Percentiles rank a stretch among this genome's conserved stretches.
Conservation (phyloP, 2,797 vertebrate species). For the Sebastiscus tertius region DNA sequence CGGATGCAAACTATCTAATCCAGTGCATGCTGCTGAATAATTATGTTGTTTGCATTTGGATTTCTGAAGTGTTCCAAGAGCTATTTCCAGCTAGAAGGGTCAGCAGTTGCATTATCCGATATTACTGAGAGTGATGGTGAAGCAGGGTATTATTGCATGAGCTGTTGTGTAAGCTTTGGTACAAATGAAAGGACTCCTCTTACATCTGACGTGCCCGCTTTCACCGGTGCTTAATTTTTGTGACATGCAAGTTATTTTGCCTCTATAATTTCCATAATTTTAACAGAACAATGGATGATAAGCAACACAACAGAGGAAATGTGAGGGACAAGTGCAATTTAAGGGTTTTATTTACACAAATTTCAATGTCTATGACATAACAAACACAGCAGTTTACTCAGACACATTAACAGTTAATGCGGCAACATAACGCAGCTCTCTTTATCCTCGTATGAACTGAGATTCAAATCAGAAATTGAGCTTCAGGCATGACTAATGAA, state of each 20-base stretch:
- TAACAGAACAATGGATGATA: neutral
- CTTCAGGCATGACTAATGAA: neutral
- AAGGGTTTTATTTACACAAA: neutral
- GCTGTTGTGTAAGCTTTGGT: neutral
- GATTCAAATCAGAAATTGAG: neutral
- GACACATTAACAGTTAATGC: neutral
- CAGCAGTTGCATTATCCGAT: neutral
- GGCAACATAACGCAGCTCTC: neutral
- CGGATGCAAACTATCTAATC: neutral
- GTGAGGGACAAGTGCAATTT: neutral
- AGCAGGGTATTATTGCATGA: neutral
- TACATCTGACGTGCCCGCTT: neutral
- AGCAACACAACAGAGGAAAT: neutral
- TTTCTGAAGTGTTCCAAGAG: neutral
- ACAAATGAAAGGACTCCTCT: neutral
- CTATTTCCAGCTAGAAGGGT: neutral
- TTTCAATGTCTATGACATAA: neutral
- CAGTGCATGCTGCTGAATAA: neutral
- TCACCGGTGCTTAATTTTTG: neutral
- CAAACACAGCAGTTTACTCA: neutral
- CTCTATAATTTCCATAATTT: neutral
- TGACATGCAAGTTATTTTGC: neutral
- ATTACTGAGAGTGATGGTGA: neutral
- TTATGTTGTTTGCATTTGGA: neutral
- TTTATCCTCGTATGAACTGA: neutral